Evolutionary conservation across 2,113 vertebrate genomes (phyloP), one percentile per base, ranked within the genome.

Genomic region (Leucosticte australis): DNA sequence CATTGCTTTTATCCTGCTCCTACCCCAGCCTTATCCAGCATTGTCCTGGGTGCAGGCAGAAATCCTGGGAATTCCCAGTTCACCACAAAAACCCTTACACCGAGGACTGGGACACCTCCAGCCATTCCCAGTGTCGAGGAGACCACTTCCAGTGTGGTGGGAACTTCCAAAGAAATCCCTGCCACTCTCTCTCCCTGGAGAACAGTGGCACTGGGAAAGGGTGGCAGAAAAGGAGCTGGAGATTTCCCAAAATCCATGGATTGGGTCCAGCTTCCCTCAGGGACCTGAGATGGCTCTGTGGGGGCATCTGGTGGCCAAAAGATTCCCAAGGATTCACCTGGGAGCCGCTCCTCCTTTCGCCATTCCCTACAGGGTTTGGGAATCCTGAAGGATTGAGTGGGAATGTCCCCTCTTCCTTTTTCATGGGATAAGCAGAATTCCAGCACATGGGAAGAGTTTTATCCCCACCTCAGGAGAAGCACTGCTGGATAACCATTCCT

Each of bases 11-110:
- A 28, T 44, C 6, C 1, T 4, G 11, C 19, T 78, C 18, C 44
- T 37, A 16, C 13, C 77, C 50, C 30, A 37, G 22, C 46, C 31
- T 52, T 14, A 30, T 10, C n/a, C 8, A 13, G 10, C 1, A 2
- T 6, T 9, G 4, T 60, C 55, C 59, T 3, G 5, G 21, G 13
- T 0, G 0, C 0, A 0, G 2, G 1, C 0, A 1, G 15, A 71
- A 81, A 63, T 23, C 70, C 65, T 5, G 0, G 42, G 8, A 23
- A 75, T 41, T 62, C 53, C 33, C 10, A 20, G 20, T 16, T 26
- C 15, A 6, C n/a, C 9, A 10, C 44, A 33, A 30, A 57, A 44
- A 20, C 16, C 24, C 14, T 60, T 16, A 5, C 5, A 0, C 4
- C 10, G 37, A 71, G 83, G 7, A 21, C 8, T 1, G 2, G 16